Percentiles rank a stretch among this genome's conserved stretches.
Evolutionary conservation across 1,140 invertebrate genomes (phyloP).

Genomic region (Ceratina japonica): DNA sequence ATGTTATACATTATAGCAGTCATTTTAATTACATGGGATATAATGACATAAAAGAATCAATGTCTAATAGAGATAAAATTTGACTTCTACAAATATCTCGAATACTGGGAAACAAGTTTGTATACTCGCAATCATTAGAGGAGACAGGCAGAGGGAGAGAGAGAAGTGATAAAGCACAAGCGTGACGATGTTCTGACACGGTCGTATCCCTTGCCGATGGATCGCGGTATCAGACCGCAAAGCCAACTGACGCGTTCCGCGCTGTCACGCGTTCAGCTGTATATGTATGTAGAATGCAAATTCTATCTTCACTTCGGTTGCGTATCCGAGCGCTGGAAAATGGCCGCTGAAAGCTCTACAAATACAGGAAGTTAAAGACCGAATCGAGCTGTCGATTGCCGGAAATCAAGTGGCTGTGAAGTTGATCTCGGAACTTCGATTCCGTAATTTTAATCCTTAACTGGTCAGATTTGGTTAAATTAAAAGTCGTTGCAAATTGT

Average conservation of each 20-base stretch:
- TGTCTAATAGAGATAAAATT: no score
- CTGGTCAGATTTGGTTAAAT: no score
- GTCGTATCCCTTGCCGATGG: not conserved
- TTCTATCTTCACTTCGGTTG: constrained; percentile 12
- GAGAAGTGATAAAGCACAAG: not conserved
- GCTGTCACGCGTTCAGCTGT: constrained; percentile 7
- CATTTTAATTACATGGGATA: no score
- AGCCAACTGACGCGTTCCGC: constrained; percentile 30
- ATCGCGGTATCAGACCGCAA: constrained; percentile 26
- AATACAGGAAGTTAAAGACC: constrained; percentile 42
- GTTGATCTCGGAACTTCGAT: constrained; percentile 5
- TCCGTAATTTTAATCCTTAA: not conserved
- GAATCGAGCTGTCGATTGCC: constrained; percentile 32
- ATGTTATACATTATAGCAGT: no score
- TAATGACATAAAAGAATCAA: no score
- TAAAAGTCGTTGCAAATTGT: no score
- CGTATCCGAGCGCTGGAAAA: constrained; percentile 29
- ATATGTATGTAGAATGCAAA: constrained; percentile 21
- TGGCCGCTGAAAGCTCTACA: constrained; percentile 43
- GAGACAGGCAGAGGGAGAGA: not conserved
- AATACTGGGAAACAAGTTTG: not conserved
- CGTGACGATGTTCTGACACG: not conserved
- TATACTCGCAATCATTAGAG: no score
- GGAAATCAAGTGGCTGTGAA: constrained; percentile 22
- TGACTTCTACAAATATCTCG: not conserved